Percentiles rank a stretch among this genome's conserved stretches.
phyloP scores from a whole-genome alignment of 1,140 invertebrate species.

The Hetaerina americana region DNA sequence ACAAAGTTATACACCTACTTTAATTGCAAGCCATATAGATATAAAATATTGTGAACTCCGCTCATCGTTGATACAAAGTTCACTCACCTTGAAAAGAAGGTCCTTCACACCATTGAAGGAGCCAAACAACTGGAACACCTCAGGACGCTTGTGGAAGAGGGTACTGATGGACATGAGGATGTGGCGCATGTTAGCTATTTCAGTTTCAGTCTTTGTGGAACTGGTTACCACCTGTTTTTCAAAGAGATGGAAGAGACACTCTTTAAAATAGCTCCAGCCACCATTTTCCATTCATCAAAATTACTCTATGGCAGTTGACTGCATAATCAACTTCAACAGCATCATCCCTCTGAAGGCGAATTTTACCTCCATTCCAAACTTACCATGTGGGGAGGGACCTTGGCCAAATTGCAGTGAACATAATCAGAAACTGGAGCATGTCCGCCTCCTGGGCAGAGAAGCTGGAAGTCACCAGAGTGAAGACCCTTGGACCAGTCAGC shows the following conservation, averaged over 20 bases:
- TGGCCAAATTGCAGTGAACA: conserved; percentile 73
- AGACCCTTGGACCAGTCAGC: conserved; percentile 81
- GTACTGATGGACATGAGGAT: conserved; percentile 29
- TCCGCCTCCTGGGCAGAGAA: conserved; percentile 83
- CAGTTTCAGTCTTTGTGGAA: conserved; percentile 26
- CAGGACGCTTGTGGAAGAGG: conserved; percentile 29
- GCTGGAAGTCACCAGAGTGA: conserved; percentile 79
- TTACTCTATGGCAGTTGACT: background rate
- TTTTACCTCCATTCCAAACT: too few relatives aligned
- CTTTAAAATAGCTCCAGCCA: too few relatives aligned
- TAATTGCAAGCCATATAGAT: background rate
- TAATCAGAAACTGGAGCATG: conserved; percentile 64
- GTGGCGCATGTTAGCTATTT: conserved; percentile 35
- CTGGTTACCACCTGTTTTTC: conserved; percentile 36
- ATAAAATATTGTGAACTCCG: background rate
- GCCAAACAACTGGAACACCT: conserved; percentile 36
- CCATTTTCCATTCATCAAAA: too few relatives aligned
- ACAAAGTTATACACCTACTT: background rate
- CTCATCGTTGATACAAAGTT: background rate
- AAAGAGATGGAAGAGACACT: too few relatives aligned
- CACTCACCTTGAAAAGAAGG: conserved; percentile 37
- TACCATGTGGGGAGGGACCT: conserved; percentile 46
- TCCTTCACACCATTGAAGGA: conserved; percentile 31
- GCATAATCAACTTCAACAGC: background rate
- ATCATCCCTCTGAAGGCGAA: conserved; percentile 2